A percentile compares a stretch with the other conserved stretches of the same genome.
Evolutionary conservation across 37 sponge, comb jelly and placozoan species (phyloP).

Genomic region (Chondrosia reniformis): DNA sequence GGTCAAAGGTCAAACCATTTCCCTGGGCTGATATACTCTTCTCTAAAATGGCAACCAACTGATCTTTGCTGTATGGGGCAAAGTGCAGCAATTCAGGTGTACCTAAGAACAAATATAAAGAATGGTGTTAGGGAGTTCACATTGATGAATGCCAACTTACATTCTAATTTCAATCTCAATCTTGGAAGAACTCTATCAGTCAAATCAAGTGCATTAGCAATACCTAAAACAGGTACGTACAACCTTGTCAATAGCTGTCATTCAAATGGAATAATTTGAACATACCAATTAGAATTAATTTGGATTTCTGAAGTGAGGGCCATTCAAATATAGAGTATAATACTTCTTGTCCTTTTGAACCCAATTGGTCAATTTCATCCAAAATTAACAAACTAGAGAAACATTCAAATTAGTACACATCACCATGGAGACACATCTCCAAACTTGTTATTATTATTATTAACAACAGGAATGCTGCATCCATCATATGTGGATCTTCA

Average conservation of each 20-base stretch:
- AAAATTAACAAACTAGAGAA: constrained; percentile 65
- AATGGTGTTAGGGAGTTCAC: background rate
- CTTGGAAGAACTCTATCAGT: constrained; percentile 78
- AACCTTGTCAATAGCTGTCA: background rate
- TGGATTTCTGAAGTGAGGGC: constrained; percentile 68
- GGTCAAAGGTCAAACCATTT: constrained; percentile 28
- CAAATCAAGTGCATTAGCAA: constrained; percentile 85
- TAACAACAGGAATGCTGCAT: no score
- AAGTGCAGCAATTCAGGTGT: constrained; percentile 67
- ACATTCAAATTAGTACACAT: no score
- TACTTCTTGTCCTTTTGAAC: constrained; percentile 54
- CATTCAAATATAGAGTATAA: constrained; percentile 89
- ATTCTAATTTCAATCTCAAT: constrained; percentile 21
- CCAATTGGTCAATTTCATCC: constrained; percentile 89
- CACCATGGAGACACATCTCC: no score
- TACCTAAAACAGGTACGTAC: constrained; percentile 42
- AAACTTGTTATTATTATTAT: no score
- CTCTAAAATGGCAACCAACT: constrained; percentile 70
- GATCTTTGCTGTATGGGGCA: constrained; percentile 77
- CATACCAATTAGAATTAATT: constrained; percentile 77
- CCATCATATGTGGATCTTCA: no score
- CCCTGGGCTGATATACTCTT: background rate
- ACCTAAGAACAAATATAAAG: constrained; percentile 3
- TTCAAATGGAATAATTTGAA: background rate
- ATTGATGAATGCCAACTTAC: background rate